Evolutionary conservation across 2,888 invertebrate species (phyloP).

Genomic region (Thelaira solivaga): DNA sequence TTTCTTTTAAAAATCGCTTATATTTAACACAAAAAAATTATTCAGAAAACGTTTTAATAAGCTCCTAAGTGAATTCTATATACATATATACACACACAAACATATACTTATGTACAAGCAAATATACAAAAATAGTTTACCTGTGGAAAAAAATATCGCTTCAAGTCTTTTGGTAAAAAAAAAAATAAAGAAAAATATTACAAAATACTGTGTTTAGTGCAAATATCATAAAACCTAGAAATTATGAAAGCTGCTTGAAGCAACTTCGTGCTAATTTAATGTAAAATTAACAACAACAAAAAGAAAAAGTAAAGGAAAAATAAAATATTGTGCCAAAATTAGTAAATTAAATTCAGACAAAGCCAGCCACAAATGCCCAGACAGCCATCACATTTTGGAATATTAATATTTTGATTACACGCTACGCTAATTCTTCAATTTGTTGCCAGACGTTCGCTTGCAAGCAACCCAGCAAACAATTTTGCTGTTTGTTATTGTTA

Average conservation of each 20-base stretch:
- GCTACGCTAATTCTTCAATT: not conserved
- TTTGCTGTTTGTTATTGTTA: slow-evolving; percentile 14
- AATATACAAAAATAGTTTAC: too few species aligned
- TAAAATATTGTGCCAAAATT: not conserved
- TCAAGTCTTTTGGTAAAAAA: not conserved
- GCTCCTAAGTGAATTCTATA: not conserved
- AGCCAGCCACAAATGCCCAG: slow-evolving; percentile 11
- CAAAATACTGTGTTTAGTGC: slow-evolving; percentile 12
- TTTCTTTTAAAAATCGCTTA: not conserved
- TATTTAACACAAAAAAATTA: not conserved
- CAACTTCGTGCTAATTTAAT: slow-evolving; percentile 35
- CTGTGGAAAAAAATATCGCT: not conserved
- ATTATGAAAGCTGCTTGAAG: not conserved
- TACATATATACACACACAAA: too few species aligned
- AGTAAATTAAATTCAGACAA: not conserved
- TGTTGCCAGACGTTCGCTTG: not conserved
- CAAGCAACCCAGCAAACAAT: slow-evolving; percentile 35
- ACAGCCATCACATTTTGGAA: slow-evolving; percentile 35
- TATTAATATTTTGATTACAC: slow-evolving; percentile 36
- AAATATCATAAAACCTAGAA: not conserved
- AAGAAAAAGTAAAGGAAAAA: too few species aligned
- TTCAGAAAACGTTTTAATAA: not conserved
- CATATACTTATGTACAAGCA: too few species aligned
- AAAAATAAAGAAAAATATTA: not conserved
- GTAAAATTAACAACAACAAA: too few species aligned